phyloP scores from a whole-genome alignment of 1,140 invertebrate genomes.

The Drosophila miranda region DNA sequence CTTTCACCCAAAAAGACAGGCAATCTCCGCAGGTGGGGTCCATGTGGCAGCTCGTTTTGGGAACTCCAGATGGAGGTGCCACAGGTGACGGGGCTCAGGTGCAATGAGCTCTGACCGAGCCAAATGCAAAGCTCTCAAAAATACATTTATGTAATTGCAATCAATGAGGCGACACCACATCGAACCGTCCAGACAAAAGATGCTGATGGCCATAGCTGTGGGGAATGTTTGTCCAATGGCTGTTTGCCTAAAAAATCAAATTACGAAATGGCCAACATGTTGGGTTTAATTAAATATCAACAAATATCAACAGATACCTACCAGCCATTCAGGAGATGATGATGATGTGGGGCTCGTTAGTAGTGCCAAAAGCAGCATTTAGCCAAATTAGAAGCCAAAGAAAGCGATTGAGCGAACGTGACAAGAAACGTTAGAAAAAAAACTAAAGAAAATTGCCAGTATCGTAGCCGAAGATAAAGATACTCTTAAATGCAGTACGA shows the following conservation, averaged over 20 bases:
- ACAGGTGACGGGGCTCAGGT: slow-evolving; percentile 22
- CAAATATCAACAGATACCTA: slow-evolving; percentile 15
- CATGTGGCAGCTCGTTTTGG: neutral
- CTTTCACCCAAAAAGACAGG: slow-evolving; percentile 60
- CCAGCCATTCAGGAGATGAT: slow-evolving; percentile 26
- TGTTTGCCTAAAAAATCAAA: slow-evolving; percentile 39
- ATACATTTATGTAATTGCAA: slow-evolving; percentile 67
- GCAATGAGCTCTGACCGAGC: slow-evolving; percentile 61
- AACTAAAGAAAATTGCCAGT: too few species aligned
- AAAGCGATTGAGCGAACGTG: slow-evolving; percentile 57
- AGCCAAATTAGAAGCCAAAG: slow-evolving; percentile 69
- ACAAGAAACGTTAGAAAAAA: slow-evolving; percentile 45
- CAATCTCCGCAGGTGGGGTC: slow-evolving; percentile 13
- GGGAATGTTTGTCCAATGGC: slow-evolving; percentile 27
- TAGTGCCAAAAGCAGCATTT: slow-evolving; percentile 68
- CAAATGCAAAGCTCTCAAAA: slow-evolving; percentile 48
- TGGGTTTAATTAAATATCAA: slow-evolving; percentile 62
- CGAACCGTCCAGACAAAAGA: slow-evolving; percentile 35
- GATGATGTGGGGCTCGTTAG: slow-evolving; percentile 53
- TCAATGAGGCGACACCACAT: slow-evolving; percentile 55
- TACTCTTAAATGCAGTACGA: too few species aligned
- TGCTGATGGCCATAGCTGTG: slow-evolving; percentile 30
- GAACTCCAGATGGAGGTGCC: too few species aligned
- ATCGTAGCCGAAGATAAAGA: too few species aligned
- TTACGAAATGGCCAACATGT: slow-evolving; percentile 58